Evolutionary conservation across 2,113 vertebrate genomes (phyloP).

Genomic region (Pseudorhombus dupliciocellatus): DNA sequence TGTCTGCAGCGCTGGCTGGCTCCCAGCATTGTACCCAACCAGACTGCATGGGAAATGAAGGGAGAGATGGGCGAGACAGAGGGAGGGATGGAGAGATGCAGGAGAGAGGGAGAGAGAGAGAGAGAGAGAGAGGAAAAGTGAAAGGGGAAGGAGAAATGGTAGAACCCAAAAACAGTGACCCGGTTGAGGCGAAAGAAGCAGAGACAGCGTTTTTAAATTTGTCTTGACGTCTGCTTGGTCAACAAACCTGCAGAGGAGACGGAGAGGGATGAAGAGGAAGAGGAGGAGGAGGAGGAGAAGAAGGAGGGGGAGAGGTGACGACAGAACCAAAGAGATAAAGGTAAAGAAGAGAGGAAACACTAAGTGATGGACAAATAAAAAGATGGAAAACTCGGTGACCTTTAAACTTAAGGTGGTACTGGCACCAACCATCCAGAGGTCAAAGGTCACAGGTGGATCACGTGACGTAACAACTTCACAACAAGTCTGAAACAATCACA

Average conservation of each 20-base stretch:
- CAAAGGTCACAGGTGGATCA: background rate
- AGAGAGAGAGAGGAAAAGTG: constrained; percentile 10
- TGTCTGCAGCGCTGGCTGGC: constrained; percentile 93
- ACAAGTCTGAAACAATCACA: too few relatives aligned
- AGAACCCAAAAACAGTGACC: constrained; percentile 61
- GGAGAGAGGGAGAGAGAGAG: constrained; percentile 5
- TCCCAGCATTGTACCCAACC: constrained; percentile 93
- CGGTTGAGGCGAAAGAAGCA: constrained; percentile 75
- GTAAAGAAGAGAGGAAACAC: background rate
- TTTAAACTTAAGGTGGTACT: constrained; percentile 22
- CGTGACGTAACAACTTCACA: too few relatives aligned
- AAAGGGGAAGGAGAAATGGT: background rate
- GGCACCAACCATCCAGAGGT: background rate
- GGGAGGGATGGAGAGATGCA: constrained; percentile 25
- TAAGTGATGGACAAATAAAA: background rate
- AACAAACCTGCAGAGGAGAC: constrained; percentile 73
- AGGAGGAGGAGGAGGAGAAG: constrained; percentile 12
- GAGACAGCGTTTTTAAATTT: constrained; percentile 81
- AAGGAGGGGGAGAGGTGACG: background rate
- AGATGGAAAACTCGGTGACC: constrained; percentile 3
- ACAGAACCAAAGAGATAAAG: background rate
- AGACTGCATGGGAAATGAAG: constrained; percentile 72
- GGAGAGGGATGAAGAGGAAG: constrained; percentile 23
- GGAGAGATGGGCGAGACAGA: constrained; percentile 46
- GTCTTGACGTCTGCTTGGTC: constrained; percentile 80